Base-by-base conservation (phyloP, 1,140 invertebrate genomes). In the Orchesella cincta region DNA sequence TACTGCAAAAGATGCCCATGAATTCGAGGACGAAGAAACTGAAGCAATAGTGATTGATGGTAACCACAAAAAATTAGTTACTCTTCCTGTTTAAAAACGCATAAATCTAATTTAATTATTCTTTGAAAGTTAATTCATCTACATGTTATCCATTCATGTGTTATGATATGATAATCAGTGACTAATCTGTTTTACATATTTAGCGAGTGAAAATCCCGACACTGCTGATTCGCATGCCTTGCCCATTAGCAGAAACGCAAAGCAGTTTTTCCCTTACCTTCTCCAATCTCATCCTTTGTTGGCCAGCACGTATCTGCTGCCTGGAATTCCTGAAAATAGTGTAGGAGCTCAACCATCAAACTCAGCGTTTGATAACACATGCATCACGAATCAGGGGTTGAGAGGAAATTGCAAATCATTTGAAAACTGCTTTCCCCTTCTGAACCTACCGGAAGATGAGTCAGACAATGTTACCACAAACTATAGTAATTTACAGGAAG, bases 361-460 rank as follows among this genome's bases (percentile, higher is more conserved):
- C 8, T 16, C 62, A 2, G 8, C 12, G 2, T 29, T 31, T 67
- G 62, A 33, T 31, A n/a, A 29, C 26, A 31, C 62, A 23, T 73
- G 71, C 46, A n/a, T 51, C 14, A 73, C 71, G 29, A 51, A 51
- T 36, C 35, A 73, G 18, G 71, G 71, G 20, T 39, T n/a, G 16
- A 51, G 39, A 26, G 71, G 71, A 51, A 73, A 73, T n/a, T 73
- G 71, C 26, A 35, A 46, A 23, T 1, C 14, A 5, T 73, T 73
- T 51, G 71, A 73, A 35, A 51, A 73, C 2, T 73, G 71, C 36
- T 73, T 39, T 46, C 71, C 71, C 8, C 71, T 73, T 28, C 23
- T 67, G 62, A 67, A 67, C 29, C 31, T 67, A 3, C 62, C 62
- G 1, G 62, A 67, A 23, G 71, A 73, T 39, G 26, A 26, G 29